Evolutionary conservation across 2,888 invertebrate species (phyloP).

Genomic region (Epinotia demarniana): DNA sequence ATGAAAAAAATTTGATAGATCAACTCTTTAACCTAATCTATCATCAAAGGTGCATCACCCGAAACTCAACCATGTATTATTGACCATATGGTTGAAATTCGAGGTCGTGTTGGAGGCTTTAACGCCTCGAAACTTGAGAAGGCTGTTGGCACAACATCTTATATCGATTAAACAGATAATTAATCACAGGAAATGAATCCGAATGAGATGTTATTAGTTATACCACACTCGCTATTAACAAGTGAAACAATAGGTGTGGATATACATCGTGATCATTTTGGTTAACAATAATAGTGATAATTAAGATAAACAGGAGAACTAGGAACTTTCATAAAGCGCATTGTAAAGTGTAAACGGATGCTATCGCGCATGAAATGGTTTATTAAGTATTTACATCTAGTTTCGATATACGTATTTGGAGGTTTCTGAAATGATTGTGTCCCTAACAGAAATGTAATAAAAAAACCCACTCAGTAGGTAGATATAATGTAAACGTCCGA

Average conservation of each 20-base stretch:
- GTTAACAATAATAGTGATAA: neutral
- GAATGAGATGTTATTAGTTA: slow-evolving; percentile 85
- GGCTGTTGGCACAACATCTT: slow-evolving; percentile 84
- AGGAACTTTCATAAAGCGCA: neutral
- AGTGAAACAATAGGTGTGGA: slow-evolving; percentile 78
- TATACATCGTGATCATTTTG: slow-evolving; percentile 64
- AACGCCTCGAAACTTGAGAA: slow-evolving; percentile 66
- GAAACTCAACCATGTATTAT: slow-evolving; percentile 51
- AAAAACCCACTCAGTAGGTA: no score
- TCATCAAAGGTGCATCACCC: slow-evolving; percentile 55
- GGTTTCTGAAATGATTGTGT: neutral
- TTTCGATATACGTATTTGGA: neutral
- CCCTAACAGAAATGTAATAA: no score
- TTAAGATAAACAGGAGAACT: neutral
- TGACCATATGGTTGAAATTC: slow-evolving; percentile 51
- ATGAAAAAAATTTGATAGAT: slow-evolving; percentile 82
- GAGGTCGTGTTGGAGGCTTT: slow-evolving; percentile 10
- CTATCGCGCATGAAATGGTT: neutral
- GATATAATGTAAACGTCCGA: no score
- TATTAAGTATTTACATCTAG: neutral
- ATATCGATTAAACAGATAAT: slow-evolving; percentile 85
- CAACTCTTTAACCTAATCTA: slow-evolving; percentile 82
- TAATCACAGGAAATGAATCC: slow-evolving; percentile 84
- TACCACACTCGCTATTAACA: slow-evolving; percentile 83
- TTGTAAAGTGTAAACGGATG: neutral